phyloP scores from a whole-genome alignment of 1,140 invertebrate genomes.

The Drosophila yakuba region DNA sequence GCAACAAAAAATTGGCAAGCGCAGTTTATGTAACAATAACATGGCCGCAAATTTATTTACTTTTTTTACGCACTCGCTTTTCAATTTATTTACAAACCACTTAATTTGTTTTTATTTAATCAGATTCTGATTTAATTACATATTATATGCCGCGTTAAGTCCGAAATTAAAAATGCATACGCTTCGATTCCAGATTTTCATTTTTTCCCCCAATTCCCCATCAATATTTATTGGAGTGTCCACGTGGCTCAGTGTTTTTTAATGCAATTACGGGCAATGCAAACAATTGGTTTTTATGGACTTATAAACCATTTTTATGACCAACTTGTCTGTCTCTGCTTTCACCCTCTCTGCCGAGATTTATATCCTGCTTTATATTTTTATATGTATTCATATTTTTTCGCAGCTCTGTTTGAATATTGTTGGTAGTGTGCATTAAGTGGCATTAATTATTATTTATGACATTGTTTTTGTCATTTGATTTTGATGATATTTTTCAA shows the following conservation, averaged over 20 bases:
- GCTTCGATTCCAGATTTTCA: conserved; percentile 35
- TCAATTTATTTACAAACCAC: conserved; percentile 84
- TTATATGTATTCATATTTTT: conserved; percentile 47
- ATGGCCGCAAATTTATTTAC: conserved; percentile 53
- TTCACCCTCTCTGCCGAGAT: conserved; percentile 19
- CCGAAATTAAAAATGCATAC: conserved; percentile 73
- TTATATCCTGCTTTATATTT: conserved; percentile 35
- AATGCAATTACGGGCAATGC: conserved; percentile 73
- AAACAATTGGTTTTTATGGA: conserved; percentile 64
- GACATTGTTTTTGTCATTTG: conserved; percentile 55
- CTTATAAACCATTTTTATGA: conserved; percentile 56
- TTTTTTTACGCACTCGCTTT: conserved; percentile 37
- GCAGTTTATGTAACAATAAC: conserved; percentile 52
- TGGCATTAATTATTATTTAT: conserved; percentile 79
- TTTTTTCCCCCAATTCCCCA: conserved; percentile 25
- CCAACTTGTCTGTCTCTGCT: conserved; percentile 46
- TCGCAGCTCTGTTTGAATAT: conserved; percentile 4
- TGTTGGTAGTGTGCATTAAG: conserved; percentile 31
- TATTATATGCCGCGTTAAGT: conserved; percentile 68
- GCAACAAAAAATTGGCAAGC: conserved; percentile 7
- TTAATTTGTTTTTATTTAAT: conserved; percentile 84
- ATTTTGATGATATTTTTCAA: conserved; percentile 63
- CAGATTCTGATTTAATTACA: conserved; percentile 83
- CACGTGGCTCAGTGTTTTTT: conserved; percentile 43
- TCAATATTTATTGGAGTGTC: conserved; percentile 52